These are phyloP conservation scores for Cercocebus atys DNA, from an alignment of 2,113 vertebrate genomes.

Conservation along the genomic window DNA sequence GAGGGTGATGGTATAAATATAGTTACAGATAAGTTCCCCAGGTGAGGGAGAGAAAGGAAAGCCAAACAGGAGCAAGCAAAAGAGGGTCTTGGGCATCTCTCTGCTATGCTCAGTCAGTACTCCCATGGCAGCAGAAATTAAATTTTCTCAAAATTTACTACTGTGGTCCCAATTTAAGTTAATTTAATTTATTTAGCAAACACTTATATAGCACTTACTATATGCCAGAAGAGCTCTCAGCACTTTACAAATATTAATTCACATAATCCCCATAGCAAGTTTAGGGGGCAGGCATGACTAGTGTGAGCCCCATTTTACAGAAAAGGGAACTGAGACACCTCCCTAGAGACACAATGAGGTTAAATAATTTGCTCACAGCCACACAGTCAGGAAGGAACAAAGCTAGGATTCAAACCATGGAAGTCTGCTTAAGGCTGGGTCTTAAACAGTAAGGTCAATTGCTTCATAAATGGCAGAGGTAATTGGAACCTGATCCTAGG, in stretches of 20 bases:
- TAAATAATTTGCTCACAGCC: not conserved
- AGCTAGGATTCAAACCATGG: not conserved
- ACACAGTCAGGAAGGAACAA: not conserved
- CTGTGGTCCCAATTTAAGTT: not conserved
- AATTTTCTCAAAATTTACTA: not conserved
- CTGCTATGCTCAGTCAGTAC: not conserved
- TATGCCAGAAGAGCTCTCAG: not conserved
- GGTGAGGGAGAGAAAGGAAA: not conserved
- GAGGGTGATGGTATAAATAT: not conserved
- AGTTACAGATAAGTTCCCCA: not conserved
- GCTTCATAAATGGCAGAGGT: not conserved
- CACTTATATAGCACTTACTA: not conserved
- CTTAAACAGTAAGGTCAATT: not conserved
- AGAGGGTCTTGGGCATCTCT: not conserved
- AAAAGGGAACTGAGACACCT: not conserved
- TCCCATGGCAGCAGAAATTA: not conserved
- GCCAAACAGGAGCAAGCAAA: not conserved
- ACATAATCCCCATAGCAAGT: not conserved
- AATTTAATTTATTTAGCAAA: not conserved
- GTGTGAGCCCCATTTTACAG: not conserved
- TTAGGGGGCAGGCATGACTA: not conserved
- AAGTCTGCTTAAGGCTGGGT: not conserved
- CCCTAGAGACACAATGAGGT: not conserved
- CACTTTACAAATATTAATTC: not conserved
- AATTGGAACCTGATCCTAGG: not conserved